A percentile compares a stretch with the other conserved stretches of the same genome.
Conservation (phyloP, 2,888 invertebrate genomes). For the Zeuzera pyrina region DNA sequence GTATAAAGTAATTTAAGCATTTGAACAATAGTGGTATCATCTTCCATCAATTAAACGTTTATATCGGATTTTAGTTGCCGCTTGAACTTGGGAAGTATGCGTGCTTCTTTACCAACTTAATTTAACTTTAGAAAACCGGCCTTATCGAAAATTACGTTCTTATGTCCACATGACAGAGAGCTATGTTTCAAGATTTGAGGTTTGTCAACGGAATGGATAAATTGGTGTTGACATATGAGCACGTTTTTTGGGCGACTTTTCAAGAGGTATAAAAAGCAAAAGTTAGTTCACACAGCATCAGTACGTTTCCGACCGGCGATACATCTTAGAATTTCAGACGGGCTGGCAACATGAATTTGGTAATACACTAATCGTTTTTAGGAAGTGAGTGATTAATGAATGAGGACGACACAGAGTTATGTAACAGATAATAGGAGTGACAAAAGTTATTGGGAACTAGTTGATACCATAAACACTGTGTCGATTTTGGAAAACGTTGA, state of each 20-base stretch:
- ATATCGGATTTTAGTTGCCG: constrained; percentile 22
- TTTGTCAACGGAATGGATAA: constrained; percentile 18
- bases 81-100: constrained; percentile 41
- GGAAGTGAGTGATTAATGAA: not conserved
- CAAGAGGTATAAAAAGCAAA: constrained; percentile 58
- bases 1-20: too few relatives aligned
- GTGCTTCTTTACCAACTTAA: constrained; percentile 15
- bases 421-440: not conserved
- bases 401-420: not conserved
- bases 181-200: not conserved
- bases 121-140: not conserved
- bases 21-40: too few relatives aligned
- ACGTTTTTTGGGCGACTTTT: constrained; percentile 58
- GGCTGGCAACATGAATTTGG: constrained; percentile 38
- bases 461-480: too few relatives aligned
- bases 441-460: too few relatives aligned
- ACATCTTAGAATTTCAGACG: constrained; percentile 5
- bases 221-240: constrained; percentile 30
- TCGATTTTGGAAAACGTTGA: too few relatives aligned
- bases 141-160: not conserved
- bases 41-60: constrained; percentile 25
- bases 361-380: constrained; percentile 24
- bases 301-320: constrained; percentile 38
- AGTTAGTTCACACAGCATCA: constrained; percentile 35
- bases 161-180: constrained; percentile 9